Conservation (phyloP, 2,113 vertebrate genomes). For the Columbina picui region DNA sequence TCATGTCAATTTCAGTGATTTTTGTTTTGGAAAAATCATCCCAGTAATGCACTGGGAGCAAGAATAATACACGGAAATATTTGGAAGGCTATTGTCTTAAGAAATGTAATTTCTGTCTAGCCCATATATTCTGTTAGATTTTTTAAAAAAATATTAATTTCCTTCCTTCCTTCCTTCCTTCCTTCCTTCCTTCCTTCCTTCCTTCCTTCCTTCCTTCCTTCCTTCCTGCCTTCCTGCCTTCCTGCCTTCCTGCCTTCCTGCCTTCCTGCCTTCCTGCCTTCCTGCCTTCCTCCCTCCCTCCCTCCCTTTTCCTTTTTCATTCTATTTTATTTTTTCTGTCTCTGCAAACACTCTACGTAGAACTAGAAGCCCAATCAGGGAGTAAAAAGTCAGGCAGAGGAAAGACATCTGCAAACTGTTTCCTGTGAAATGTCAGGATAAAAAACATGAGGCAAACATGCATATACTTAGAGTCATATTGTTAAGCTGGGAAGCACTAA, state of each 20-base stretch:
- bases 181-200: too few species aligned
- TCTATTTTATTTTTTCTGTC: not conserved
- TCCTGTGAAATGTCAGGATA: not conserved
- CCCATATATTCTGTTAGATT: not conserved
- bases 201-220: too few species aligned
- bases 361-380: not conserved
- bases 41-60: not conserved
- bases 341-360: not conserved
- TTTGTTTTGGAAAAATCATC: conserved; percentile 19
- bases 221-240: too few species aligned
- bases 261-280: too few species aligned
- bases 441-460: not conserved
- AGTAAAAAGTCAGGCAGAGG: not conserved
- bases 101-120: not conserved
- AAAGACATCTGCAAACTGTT: not conserved
- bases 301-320: too few species aligned
- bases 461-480: not conserved
- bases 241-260: too few species aligned
- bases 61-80: not conserved
- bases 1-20: conserved; percentile 1
- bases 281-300: too few species aligned
- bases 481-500: not conserved
- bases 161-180: accelerated
- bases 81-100: not conserved
- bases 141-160: not conserved